A percentile compares a stretch with the other conserved stretches of the same genome.
Evolutionary conservation across 2,888 invertebrate species (phyloP).

Genomic region (Sphaerophoria taeniata): DNA sequence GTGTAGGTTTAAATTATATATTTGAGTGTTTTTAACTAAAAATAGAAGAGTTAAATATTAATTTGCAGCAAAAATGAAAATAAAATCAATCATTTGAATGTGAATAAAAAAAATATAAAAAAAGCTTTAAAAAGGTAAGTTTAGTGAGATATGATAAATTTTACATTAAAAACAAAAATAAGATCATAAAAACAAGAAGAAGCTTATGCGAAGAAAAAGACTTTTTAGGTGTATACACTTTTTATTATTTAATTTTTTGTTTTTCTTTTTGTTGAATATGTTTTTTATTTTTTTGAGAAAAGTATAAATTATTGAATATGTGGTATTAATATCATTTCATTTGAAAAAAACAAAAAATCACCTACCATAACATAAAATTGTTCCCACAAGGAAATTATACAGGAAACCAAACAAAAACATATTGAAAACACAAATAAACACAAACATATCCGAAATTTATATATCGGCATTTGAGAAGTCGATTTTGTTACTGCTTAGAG

Average conservation of each 20-base stretch:
- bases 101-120: constrained; percentile 49
- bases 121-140: constrained; percentile 73
- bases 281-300: constrained; percentile 30
- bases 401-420: constrained; percentile 49
- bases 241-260: constrained; percentile 37
- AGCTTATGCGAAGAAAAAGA: constrained; percentile 74
- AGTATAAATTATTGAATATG: constrained; percentile 55
- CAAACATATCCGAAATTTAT: constrained; percentile 61
- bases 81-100: constrained; percentile 44
- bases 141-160: constrained; percentile 65
- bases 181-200: constrained; percentile 38
- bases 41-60: constrained; percentile 40
- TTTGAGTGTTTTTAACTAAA: constrained; percentile 61
- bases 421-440: constrained; percentile 40
- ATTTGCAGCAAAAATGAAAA: constrained; percentile 37
- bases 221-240: constrained; percentile 67
- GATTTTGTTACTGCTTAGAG: constrained; percentile 4
- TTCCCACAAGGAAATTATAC: constrained; percentile 45
- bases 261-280: constrained; percentile 32
- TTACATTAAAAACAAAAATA: constrained; percentile 45
- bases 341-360: constrained; percentile 41
- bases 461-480: constrained; percentile 46
- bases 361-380: constrained; percentile 36
- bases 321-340: constrained; percentile 61
- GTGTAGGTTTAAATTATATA: constrained; percentile 75